Percentiles rank a stretch among this genome's conserved stretches.
Conservation (phyloP, 2,113 vertebrate genomes). For the Herpailurus yagouaroundi region DNA sequence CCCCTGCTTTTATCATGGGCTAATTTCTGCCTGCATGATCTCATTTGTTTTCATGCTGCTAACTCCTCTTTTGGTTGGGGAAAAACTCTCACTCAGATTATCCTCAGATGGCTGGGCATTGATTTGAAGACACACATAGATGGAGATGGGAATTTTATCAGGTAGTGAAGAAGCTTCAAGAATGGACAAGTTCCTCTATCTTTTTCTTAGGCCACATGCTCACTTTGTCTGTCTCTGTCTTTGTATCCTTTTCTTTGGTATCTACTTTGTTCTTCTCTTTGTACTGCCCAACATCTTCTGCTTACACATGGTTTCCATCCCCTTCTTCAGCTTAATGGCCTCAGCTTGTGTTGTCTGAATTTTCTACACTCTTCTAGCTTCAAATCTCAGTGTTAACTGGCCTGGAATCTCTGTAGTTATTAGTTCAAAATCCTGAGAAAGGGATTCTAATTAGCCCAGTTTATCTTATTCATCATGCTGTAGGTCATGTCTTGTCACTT, state of each 20-base stretch:
- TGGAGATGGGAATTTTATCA: neutral
- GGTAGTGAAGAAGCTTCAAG: neutral
- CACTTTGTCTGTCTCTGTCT: constrained; percentile 1
- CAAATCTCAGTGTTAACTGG: neutral
- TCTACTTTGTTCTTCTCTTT: constrained; percentile 11
- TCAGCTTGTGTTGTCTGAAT: neutral
- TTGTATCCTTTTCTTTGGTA: neutral
- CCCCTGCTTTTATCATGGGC: constrained; percentile 3
- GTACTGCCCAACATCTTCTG: neutral
- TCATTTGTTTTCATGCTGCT: neutral
- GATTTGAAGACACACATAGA: neutral
- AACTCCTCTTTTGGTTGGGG: constrained; percentile 33
- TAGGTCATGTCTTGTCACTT: neutral
- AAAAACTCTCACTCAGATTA: neutral
- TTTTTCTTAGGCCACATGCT: neutral
- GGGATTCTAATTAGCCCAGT: neutral
- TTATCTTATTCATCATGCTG: neutral
- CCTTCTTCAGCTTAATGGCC: neutral
- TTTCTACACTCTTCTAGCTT: constrained; percentile 13
- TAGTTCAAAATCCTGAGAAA: constrained; percentile 2
- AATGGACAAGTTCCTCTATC: neutral
- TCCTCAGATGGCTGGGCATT: neutral
- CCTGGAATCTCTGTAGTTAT: neutral
- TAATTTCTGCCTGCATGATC: constrained; percentile 4
- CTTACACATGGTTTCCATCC: neutral